Conservation (phyloP, 2,888 invertebrate species). For the Andrena haemorrhoa region DNA sequence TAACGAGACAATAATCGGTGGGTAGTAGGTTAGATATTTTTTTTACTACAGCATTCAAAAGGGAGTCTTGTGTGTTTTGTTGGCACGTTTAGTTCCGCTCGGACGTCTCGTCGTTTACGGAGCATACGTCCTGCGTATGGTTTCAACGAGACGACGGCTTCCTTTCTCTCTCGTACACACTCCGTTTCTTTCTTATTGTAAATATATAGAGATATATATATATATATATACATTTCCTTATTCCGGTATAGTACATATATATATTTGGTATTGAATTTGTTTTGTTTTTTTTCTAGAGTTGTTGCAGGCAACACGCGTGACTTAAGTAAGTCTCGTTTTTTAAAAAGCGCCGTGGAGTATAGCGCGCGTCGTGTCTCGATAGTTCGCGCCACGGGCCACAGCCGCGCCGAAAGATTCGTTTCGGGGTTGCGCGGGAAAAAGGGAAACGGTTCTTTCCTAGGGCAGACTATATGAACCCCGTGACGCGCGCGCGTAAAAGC, state of each 20-base stretch:
- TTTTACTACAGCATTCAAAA: constrained; percentile 79
- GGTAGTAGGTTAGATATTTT: constrained; percentile 77
- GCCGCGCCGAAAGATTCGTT: constrained; percentile 61
- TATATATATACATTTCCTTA: constrained; percentile 40
- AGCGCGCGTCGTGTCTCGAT: constrained; percentile 60
- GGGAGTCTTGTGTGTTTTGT: constrained; percentile 64
- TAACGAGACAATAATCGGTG: constrained; percentile 54
- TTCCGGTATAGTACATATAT: constrained; percentile 16
- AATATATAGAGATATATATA: constrained; percentile 18
- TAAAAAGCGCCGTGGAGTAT: constrained; percentile 60
- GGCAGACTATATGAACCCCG: constrained; percentile 53
- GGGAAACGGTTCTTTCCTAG: constrained; percentile 52
- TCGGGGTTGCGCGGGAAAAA: constrained; percentile 56
- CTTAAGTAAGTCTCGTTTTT: constrained; percentile 58
- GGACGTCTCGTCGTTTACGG: constrained; percentile 61
- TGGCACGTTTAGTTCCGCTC: constrained; percentile 57
- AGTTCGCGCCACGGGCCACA: constrained; percentile 48
- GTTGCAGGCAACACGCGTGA: constrained; percentile 62
- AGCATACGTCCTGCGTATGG: constrained; percentile 50
- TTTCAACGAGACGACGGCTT: constrained; percentile 66
- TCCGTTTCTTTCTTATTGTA: constrained; percentile 50
- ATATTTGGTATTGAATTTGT: constrained; percentile 19
- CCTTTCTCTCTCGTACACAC: constrained; percentile 62
- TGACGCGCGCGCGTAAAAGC: constrained; percentile 36
- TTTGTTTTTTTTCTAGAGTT: constrained; percentile 35